Evolutionary conservation across 1,140 invertebrate genomes (phyloP).

Genomic region (Macrosteles quadrilineatus): DNA sequence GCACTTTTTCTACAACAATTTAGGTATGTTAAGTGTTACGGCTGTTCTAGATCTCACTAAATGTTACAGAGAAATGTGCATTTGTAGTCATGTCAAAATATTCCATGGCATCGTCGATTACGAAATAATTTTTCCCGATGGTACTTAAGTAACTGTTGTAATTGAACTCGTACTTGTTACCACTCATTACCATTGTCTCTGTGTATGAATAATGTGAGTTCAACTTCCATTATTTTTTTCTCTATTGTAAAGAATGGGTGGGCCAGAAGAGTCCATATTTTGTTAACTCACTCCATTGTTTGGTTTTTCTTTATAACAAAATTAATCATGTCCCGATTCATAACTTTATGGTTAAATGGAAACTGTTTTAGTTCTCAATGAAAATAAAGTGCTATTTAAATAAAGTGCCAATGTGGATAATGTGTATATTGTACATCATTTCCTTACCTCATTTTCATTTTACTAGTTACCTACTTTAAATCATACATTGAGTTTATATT

Average conservation of each 20-base stretch:
- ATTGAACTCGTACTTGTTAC: constrained; percentile 37
- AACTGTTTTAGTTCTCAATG: constrained; percentile 35
- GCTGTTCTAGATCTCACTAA: constrained; percentile 31
- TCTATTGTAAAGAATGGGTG: constrained; percentile 33
- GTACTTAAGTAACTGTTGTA: constrained; percentile 40
- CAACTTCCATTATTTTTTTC: constrained; percentile 28
- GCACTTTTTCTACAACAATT: constrained; percentile 41
- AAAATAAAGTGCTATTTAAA: constrained; percentile 37
- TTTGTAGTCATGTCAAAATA: constrained; percentile 29
- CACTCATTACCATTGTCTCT: constrained; percentile 37
- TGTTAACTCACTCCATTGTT: constrained; percentile 31
- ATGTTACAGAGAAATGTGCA: constrained; percentile 25
- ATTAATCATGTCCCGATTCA: constrained; percentile 35
- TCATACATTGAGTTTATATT: too few species aligned
- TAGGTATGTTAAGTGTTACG: constrained; percentile 26
- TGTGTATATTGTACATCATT: constrained; percentile 17
- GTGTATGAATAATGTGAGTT: constrained; percentile 34
- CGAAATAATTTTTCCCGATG: constrained; percentile 33
- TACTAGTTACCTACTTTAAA: too few species aligned
- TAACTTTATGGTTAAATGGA: constrained; percentile 37
- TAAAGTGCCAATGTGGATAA: constrained; percentile 39
- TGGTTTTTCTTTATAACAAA: constrained; percentile 30
- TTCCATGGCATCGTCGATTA: constrained; percentile 20
- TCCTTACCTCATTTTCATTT: neutral
- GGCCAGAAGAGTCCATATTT: constrained; percentile 30